phyloP scores from a whole-genome alignment of 2,888 invertebrate species.

The Synergus umbraculus region DNA sequence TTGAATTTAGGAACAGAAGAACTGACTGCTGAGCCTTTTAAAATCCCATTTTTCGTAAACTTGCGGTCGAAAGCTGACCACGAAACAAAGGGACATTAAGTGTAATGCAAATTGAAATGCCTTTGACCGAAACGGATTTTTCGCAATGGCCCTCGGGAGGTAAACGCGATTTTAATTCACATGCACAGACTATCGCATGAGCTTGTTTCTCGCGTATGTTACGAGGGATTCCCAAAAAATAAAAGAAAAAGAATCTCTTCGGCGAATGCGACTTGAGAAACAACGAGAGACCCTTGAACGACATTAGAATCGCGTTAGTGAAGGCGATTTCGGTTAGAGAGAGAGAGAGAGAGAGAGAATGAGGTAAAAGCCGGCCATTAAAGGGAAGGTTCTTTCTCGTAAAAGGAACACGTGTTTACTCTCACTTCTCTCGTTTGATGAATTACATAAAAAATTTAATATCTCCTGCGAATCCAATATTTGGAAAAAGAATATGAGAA shows the following conservation, averaged over 20 bases:
- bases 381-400: constrained; percentile 23
- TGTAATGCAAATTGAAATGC: constrained; percentile 39
- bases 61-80: background rate
- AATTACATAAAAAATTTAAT: constrained; percentile 18
- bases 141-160: background rate
- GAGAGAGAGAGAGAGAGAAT: constrained; percentile 17
- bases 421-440: constrained; percentile 8
- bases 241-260: constrained; percentile 11
- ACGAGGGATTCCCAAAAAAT: constrained; percentile 30
- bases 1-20: background rate
- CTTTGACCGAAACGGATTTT: constrained; percentile 39
- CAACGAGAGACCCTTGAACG: constrained; percentile 25
- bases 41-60: constrained; percentile 6
- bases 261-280: constrained; percentile 26
- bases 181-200: constrained; percentile 18
- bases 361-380: constrained; percentile 8
- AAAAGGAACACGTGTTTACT: constrained; percentile 27
- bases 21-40: background rate
- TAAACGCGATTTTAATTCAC: constrained; percentile 41
- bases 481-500: constrained; percentile 3
- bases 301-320: constrained; percentile 40
- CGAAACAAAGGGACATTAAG: constrained; percentile 40
- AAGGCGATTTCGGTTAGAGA: constrained; percentile 12
- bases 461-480: background rate
- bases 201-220: constrained; percentile 30